Percentiles rank a stretch among this genome's conserved stretches.
These are phyloP conservation scores for Tenebrio molitor DNA, from an alignment of 1,140 invertebrate genomes.

Conservation along the genomic window DNA sequence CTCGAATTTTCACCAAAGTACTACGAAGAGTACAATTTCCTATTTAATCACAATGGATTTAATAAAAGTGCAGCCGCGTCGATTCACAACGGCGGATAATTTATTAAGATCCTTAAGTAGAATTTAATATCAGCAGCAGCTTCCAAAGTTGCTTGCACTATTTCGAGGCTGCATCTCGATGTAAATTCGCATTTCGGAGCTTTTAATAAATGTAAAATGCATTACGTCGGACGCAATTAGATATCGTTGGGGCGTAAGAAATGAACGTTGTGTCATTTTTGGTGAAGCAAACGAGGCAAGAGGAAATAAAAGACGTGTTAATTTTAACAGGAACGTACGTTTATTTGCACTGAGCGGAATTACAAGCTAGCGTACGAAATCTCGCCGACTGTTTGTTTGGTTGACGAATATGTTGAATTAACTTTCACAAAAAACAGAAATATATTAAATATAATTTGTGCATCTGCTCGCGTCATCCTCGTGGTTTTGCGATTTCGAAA, in stretches of 20 bases:
- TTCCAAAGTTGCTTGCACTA: slow-evolving; percentile 20
- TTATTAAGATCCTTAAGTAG: slow-evolving; percentile 17
- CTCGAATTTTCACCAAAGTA: too few relatives aligned
- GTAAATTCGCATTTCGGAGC: too few relatives aligned
- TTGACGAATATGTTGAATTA: slow-evolving; percentile 65
- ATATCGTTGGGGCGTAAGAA: not conserved
- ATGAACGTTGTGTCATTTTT: slow-evolving; percentile 1
- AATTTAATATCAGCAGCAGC: slow-evolving; percentile 11
- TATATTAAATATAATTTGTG: slow-evolving; percentile 62
- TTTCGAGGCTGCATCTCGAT: slow-evolving; percentile 8
- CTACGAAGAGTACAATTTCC: not conserved
- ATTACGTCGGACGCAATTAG: slow-evolving; percentile 24
- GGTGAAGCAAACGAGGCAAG: not conserved
- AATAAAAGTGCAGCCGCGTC: not conserved
- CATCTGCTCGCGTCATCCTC: slow-evolving; percentile 35
- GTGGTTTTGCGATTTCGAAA: slow-evolving; percentile 22
- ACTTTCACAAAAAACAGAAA: slow-evolving; percentile 62
- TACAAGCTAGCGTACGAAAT: slow-evolving; percentile 67
- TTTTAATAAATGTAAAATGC: slow-evolving; percentile 27
- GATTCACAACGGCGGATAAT: not conserved
- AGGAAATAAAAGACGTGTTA: slow-evolving; percentile 50
- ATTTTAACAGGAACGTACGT: slow-evolving; percentile 67
- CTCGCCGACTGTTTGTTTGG: slow-evolving; percentile 63
- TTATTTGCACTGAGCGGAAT: slow-evolving; percentile 66
- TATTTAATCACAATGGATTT: slow-evolving; percentile 4